These are phyloP conservation scores for Proisotoma minuta DNA, from an alignment of 2,888 invertebrate species.

Conservation along the genomic window DNA sequence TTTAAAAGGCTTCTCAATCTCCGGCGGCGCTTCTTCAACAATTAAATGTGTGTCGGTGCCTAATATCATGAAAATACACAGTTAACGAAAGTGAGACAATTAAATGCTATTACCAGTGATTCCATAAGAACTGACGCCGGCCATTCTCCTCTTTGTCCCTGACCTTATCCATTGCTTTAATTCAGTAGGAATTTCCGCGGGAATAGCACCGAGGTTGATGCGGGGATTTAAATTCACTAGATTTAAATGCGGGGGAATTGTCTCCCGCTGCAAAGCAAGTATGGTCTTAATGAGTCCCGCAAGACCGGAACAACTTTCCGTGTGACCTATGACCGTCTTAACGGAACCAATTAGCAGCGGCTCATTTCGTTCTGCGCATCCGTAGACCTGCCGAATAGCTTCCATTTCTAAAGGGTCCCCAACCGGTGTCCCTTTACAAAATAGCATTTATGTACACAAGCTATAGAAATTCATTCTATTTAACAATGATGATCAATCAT, in stretches of 20 bases:
- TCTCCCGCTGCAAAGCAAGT: background rate
- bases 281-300: conserved; percentile 4
- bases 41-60: background rate
- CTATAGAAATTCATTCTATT: no score
- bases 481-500: no score
- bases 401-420: background rate
- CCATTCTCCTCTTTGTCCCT: conserved; percentile 2
- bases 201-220: background rate
- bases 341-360: conserved; percentile 9
- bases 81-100: no score
- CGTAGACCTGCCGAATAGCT: background rate
- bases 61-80: no score
- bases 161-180: background rate
- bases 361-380: background rate
- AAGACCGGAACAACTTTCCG: background rate
- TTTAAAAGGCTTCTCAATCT: no score
- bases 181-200: background rate
- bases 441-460: no score
- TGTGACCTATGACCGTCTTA: conserved; percentile 7
- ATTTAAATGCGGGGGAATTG: conserved; percentile 5
- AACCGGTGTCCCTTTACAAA: background rate
- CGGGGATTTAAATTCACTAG: background rate
- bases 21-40: background rate
- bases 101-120: no score
- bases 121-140: background rate